Evolutionary conservation across 2,113 vertebrate species (phyloP).

Genomic region (Microtus montanus): DNA sequence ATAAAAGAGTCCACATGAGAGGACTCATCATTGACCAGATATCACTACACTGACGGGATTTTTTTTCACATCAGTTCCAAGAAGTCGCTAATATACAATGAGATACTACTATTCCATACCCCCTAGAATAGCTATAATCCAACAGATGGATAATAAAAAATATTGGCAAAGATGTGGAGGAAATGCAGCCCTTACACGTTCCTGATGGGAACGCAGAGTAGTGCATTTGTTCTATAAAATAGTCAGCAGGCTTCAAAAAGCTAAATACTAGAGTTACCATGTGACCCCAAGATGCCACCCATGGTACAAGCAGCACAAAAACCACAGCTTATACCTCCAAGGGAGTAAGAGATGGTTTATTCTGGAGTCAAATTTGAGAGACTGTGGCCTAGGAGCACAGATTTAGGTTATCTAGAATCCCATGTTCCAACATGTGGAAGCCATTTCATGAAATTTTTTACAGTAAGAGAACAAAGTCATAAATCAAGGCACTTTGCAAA

Average conservation of each 20-base stretch:
- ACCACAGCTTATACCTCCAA: neutral
- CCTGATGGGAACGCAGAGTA: neutral
- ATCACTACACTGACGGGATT: neutral
- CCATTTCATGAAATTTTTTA: neutral
- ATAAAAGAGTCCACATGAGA: neutral
- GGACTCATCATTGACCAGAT: neutral
- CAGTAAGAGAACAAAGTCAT: neutral
- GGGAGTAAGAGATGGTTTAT: neutral
- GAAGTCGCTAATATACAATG: neutral
- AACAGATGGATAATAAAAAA: slow-evolving; percentile 1
- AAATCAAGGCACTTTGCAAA: neutral
- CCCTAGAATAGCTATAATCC: neutral
- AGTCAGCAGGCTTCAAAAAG: neutral
- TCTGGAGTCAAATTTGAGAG: neutral
- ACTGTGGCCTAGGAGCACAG: neutral
- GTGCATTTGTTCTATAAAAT: neutral
- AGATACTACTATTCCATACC: neutral
- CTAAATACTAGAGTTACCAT: neutral
- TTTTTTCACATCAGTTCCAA: neutral
- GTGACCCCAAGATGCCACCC: neutral
- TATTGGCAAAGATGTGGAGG: neutral
- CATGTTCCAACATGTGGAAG: neutral
- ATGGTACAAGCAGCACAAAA: neutral
- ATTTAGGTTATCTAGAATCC: neutral
- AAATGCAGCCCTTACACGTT: neutral